Evolutionary conservation across 2,888 invertebrate species (phyloP), one percentile per base, ranked within the genome.

Genomic region (Eucriotettix oculatus): DNA sequence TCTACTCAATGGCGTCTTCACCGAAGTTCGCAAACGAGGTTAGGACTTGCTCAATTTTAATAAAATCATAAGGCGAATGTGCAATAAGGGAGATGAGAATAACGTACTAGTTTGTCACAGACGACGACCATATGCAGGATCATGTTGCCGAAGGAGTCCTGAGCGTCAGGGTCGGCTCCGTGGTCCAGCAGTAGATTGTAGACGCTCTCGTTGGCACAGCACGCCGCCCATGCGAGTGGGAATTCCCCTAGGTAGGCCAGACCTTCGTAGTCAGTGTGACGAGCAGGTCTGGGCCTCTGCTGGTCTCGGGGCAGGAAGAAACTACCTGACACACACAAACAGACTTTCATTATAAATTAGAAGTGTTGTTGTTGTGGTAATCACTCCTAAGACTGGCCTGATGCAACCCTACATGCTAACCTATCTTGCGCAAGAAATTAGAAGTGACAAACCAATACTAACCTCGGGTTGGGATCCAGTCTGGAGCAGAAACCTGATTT

Each of bases 111-210:
- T 75, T 97, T 96, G 75, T 98, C 95, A 71, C 93, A 89, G 62
- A 99, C 96, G 52, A 99, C 98, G 48, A 98, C 94, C 95, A 99
- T 97, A 72, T 99, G 99, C n/a, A 99, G 79, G 64, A 97, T 93
- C 84, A 95, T 97, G 72, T 99, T 99, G 12, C 99, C 99, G 70
- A 95, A 97, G 0, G 90, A 85, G 73, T 99, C 98, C 72, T 93
- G 90, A n/a, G 85, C 79, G 73, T 99, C 95, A 0, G 98, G 98
- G 75, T 98, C 87, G 0, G 97, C 95, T 1, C 90, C 95, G 56
- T 85, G 85, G 68, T 96, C 94, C 59, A 97, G 76, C 1, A 99
- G 79, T 62, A 95, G 80, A 76, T 99, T 98, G 72, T 99, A 99
- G 12, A 96, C 95, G 58, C 94, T 92, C 74, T 97, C 95, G 71